Evolutionary conservation across 2,797 vertebrate species (phyloP).

Genomic region (Telmatherina bonti): DNA sequence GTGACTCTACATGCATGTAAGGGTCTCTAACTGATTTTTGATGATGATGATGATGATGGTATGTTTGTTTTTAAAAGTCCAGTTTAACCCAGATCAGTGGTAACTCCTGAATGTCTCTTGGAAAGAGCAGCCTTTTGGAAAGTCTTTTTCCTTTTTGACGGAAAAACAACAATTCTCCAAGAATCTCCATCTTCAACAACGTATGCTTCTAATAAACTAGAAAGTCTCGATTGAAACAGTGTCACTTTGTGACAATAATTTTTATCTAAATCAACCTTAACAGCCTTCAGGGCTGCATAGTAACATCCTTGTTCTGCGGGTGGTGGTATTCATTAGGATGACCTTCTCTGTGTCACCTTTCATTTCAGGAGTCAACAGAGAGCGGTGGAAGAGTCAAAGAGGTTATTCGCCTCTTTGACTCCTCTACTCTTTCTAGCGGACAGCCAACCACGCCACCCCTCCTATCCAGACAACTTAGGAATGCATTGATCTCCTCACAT

Average conservation of each 20-base stretch:
- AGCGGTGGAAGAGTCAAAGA: constrained; percentile 72
- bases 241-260: constrained; percentile 37
- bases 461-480: constrained; percentile 67
- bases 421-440: constrained; percentile 40
- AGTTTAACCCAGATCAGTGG: neutral
- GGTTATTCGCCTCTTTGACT: constrained; percentile 75
- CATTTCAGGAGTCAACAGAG: constrained; percentile 77
- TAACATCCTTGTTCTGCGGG: constrained; percentile 73
- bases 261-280: constrained; percentile 46
- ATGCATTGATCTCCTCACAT: constrained; percentile 80
- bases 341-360: constrained; percentile 77
- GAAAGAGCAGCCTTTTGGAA: constrained; percentile 1
- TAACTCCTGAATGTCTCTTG: constrained; percentile 14
- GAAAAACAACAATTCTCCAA: constrained; percentile 12
- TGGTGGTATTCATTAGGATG: constrained; percentile 76
- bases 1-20: constrained; percentile 44
- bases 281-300: constrained; percentile 62
- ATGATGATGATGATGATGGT: constrained; percentile 23
- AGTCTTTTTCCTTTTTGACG: constrained; percentile 4
- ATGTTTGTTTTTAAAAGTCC: constrained; percentile 13
- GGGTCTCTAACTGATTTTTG: constrained; percentile 16
- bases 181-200: constrained; percentile 20
- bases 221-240: constrained; percentile 17
- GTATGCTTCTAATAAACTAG: constrained; percentile 30
- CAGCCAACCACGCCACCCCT: constrained; percentile 41